phyloP scores from a whole-genome alignment of 2,888 invertebrate genomes.

The Oscheius onirici region DNA sequence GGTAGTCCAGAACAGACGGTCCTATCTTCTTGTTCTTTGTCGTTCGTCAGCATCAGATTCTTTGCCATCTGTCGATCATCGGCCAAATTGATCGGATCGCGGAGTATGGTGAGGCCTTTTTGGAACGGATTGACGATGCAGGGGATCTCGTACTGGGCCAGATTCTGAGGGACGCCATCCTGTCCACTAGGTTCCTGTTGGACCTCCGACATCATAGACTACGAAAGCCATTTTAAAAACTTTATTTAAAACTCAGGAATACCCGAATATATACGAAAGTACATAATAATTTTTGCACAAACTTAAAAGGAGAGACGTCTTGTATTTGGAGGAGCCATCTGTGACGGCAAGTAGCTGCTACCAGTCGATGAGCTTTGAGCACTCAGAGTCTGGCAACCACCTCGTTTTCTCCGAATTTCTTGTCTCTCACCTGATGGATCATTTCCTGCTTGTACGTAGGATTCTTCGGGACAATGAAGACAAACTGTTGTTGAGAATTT shows the following conservation, averaged over 20 bases:
- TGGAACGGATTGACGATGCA: background rate
- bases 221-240: too few relatives aligned
- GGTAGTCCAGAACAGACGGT: background rate
- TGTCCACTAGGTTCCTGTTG: too few relatives aligned
- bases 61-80: background rate
- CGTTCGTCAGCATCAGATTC: background rate
- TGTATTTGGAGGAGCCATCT: conserved; percentile 8
- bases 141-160: background rate
- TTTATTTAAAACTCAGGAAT: too few relatives aligned
- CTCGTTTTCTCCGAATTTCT: background rate
- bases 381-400: conserved; percentile 2
- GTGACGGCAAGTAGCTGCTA: conserved; percentile 33
- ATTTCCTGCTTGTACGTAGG: conserved; percentile 28
- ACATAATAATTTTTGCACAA: too few relatives aligned
- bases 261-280: too few relatives aligned
- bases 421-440: background rate
- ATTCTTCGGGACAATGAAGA: conserved; percentile 32
- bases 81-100: background rate
- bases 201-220: too few relatives aligned
- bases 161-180: too few relatives aligned
- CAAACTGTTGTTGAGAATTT: conserved; percentile 15
- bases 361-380: conserved; percentile 30
- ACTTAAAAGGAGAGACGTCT: conserved; percentile 20
- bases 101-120: background rate
- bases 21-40: background rate